Base-by-base conservation (phyloP, 2,888 invertebrate genomes). In the Cerastoderma edule region DNA sequence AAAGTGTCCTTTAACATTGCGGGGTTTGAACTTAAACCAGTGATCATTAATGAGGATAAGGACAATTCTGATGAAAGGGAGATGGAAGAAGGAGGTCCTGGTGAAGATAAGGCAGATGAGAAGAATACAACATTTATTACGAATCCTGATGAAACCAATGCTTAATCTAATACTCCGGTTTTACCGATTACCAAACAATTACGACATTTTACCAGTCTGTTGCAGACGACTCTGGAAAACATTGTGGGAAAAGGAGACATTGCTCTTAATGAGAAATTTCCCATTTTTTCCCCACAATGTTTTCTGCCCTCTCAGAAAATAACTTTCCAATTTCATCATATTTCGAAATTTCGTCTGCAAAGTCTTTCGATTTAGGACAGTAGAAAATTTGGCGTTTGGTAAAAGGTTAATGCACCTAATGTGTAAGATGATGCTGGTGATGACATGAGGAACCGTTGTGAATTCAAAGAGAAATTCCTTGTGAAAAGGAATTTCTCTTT, bases 1-100 rank as follows among this genome's bases (percentile, higher is more conserved):
- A 78, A 75, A 65, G 48, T 79, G 53, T 71, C 78, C 19, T 69
- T 81, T 24, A 81, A 78, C 33, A 81, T 81, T 54, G 80, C 67
- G 39, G 80, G 80, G n/a, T 67, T 81, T 67, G 75, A 75, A 30
- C 60, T 81, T 3, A 81, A 75, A 48, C 77, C 80, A 46, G 75
- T 75, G 30, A 64, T 81, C n/a, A 67, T 81, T 33, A 53, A 24
- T n/a, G 50, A 53, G 0, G 32, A 48, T 53, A 56, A 60, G n/a
- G 69, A 54, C 2, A 68, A 69, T 35, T n/a, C 6, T 27, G 35
- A n/a, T 3, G 50, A 66, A 39, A 44, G 28, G 35, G 32, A 56
- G 10, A 22, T 44, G 1, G 46, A 24, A 22, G 48, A 60, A n/a
- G n/a, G 32, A 28, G 33, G 67, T 63, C 33, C n/a, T n/a, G 57